Evolutionary conservation across 2,797 vertebrate genomes (phyloP).

Genomic region (Sebastes matsubarae): DNA sequence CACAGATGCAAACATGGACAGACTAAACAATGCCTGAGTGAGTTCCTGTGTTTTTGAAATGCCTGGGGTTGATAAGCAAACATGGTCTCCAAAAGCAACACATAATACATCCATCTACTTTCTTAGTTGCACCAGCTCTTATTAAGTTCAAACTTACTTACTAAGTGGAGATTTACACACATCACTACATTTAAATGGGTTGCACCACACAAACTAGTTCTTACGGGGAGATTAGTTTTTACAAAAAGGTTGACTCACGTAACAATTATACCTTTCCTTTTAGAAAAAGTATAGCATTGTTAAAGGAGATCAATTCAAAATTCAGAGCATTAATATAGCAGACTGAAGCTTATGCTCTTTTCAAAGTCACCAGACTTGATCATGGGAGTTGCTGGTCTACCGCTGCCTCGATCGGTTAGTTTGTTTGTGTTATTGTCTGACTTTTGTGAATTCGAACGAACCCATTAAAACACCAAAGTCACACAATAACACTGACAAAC

Average conservation of each 20-base stretch:
- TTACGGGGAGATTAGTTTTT: neutral
- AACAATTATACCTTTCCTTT: neutral
- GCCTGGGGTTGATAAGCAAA: neutral
- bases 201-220: neutral
- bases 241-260: neutral
- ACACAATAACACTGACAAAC: too few relatives aligned
- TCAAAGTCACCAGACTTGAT: too few relatives aligned
- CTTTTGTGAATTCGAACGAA: too few relatives aligned
- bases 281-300: neutral
- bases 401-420: too few relatives aligned
- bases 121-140: neutral
- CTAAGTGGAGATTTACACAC: neutral
- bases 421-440: fast-evolving
- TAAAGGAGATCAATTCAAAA: too few relatives aligned
- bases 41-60: neutral
- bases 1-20: neutral
- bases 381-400: too few relatives aligned
- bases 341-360: too few relatives aligned
- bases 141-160: neutral
- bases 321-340: too few relatives aligned
- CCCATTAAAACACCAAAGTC: too few relatives aligned
- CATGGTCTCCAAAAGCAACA: neutral
- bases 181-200: neutral
- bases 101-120: neutral
- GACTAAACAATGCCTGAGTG: neutral